Percentiles rank a stretch among this genome's conserved stretches.
phyloP scores from a whole-genome alignment of 1,140 invertebrate species.

The Dolichoris vasculosae region DNA sequence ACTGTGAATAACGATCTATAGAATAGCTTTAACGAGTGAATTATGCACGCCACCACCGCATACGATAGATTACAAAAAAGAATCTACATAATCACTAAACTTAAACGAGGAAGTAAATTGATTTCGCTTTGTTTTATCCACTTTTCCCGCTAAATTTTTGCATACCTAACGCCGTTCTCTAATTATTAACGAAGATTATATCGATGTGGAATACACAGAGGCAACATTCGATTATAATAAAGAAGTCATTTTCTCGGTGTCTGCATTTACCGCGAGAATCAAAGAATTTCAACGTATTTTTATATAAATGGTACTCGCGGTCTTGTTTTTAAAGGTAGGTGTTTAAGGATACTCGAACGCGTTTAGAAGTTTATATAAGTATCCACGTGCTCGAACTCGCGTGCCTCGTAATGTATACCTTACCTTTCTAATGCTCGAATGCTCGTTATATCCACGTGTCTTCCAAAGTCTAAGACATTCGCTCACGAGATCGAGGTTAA shows the following conservation, averaged over 20 bases:
- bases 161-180: neutral
- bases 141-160: neutral
- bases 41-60: conserved; percentile 38
- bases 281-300: neutral
- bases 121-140: neutral
- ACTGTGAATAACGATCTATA: conserved; percentile 13
- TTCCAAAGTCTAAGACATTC: neutral
- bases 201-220: neutral
- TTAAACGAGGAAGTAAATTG: neutral
- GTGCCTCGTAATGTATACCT: neutral
- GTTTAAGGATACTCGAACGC: neutral
- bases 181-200: neutral
- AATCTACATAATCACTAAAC: neutral
- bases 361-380: neutral
- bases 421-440: conserved; percentile 35
- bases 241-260: neutral
- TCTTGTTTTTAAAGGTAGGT: neutral
- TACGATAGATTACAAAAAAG: neutral
- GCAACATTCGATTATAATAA: neutral
- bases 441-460: neutral
- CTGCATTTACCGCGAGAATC: neutral
- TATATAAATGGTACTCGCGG: neutral
- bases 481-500: neutral
- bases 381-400: neutral
- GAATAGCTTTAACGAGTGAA: conserved; percentile 42